phyloP scores from a whole-genome alignment of 2,113 vertebrate species.

The Prinia subflava region DNA sequence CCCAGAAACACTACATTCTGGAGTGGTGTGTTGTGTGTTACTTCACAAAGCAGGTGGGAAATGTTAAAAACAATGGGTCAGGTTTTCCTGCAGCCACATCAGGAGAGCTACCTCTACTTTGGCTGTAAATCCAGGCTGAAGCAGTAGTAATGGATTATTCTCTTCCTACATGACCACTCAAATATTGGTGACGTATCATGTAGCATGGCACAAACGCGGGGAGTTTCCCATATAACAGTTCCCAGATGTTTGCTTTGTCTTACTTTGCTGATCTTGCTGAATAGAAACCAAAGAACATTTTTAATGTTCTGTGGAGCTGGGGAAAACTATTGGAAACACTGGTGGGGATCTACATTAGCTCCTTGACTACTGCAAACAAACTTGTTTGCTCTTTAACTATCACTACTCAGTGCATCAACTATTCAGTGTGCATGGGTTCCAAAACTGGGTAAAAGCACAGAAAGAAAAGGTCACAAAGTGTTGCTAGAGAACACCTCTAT shows the following conservation, averaged over 20 bases:
- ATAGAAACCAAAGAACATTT: not conserved
- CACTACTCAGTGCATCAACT: not conserved
- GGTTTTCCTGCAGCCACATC: not conserved
- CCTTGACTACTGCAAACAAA: not conserved
- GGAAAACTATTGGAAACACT: not conserved
- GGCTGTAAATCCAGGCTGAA: not conserved
- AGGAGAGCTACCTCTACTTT: not conserved
- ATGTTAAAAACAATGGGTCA: not conserved
- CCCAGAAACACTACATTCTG: not conserved
- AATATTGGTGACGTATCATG: not conserved
- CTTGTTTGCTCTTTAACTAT: not conserved
- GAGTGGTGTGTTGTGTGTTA: not conserved
- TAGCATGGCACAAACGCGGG: not conserved
- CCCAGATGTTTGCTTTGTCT: not conserved
- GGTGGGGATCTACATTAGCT: not conserved
- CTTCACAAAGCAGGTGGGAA: not conserved
- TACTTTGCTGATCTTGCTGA: not conserved
- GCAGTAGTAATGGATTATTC: not conserved
- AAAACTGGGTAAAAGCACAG: not conserved
- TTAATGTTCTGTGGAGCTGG: not conserved
- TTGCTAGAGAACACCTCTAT: not conserved
- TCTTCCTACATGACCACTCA: not conserved
- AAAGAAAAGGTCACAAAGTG: not conserved
- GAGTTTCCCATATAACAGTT: not conserved
- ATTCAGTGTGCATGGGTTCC: not conserved